Evolutionary conservation across 2,113 vertebrate species (phyloP).

Genomic region (Myotis brandtii): DNA sequence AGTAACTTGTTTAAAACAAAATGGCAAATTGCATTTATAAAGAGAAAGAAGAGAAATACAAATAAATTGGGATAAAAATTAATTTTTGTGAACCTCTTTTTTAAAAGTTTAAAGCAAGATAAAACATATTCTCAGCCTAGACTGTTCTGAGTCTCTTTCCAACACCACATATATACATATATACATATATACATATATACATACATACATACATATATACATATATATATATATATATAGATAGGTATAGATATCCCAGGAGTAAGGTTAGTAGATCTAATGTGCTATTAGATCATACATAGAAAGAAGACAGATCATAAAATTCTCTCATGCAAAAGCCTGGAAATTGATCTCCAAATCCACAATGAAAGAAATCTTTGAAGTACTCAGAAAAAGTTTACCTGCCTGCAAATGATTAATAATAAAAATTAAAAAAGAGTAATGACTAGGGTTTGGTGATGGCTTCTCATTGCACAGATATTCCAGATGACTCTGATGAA

Average conservation of each 20-base stretch:
- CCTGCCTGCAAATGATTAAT: slow-evolving; percentile 45
- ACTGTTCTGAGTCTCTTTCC: too few species aligned
- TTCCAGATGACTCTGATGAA: slow-evolving; percentile 42
- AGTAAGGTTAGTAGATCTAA: neutral
- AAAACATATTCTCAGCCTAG: neutral
- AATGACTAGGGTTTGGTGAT: neutral
- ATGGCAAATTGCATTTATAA: slow-evolving; percentile 73
- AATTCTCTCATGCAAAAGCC: neutral
- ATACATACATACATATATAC: too few species aligned
- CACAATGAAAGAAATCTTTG: neutral
- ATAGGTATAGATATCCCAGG: neutral
- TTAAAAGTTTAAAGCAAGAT: neutral
- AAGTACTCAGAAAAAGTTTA: neutral
- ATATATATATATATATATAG: too few species aligned
- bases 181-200: too few species aligned
- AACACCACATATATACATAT: neutral
- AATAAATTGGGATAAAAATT: neutral
- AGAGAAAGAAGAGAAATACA: slow-evolving; percentile 54
- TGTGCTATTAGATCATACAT: neutral
- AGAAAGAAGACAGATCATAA: neutral
- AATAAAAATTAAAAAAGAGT: slow-evolving; percentile 44
- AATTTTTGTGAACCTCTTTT: neutral
- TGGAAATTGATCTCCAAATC: slow-evolving; percentile 1
- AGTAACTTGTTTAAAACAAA: slow-evolving; percentile 75
- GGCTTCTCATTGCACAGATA: neutral